Base-by-base conservation (phyloP, 2,797 vertebrate genomes). In the Chelidonichthys spinosus region DNA sequence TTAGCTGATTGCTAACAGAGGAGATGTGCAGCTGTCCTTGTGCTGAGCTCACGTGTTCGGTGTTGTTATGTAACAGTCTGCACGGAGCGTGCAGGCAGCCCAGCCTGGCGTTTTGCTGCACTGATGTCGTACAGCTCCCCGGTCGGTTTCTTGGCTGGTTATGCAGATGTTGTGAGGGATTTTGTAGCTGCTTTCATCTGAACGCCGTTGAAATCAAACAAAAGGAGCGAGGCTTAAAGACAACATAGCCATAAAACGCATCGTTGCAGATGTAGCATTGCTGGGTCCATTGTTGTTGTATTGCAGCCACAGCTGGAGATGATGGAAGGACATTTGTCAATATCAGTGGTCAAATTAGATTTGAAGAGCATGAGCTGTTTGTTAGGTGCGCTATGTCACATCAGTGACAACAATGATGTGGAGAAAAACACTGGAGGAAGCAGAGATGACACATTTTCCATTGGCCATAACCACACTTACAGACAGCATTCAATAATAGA, bases 1-100 rank as follows among this genome's bases (percentile, higher is more conserved):
- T 46, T 63, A 0, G 69, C 69, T 36, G 68, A 2, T 42, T 1
- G 46, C 54, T 35, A 32, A 4, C 47, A 46, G 50, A 2, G 25
- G 15, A 13, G 56, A 63, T 47, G 11, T 10, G 80, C 3, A 66
- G 17, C 2, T 67, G 79, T 85, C 80, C 88, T 85, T 75, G 83
- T 66, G 67, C 62, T 50, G 67, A 67, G 72, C 82, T 91, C 89
- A 89, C 83, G 68, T 86, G 87, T 53, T 65, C 49, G 76, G 60
- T 74, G 75, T 18, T 90, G 87, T 93, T 93, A 93, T 88, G 92
- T 90, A 92, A 93, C 87, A 65, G 72, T 54, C 72, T 72, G 81
- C 76, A 78, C 63, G 7, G 76, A 79, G 82, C 82, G 49, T 66
- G 82, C 85, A 76, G 78, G 18, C 50, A 69, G 77, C 74, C 18